A percentile compares a stretch with the other conserved stretches of the same genome.
These are phyloP conservation scores for Dromiciops gliroides DNA, from an alignment of 2,113 vertebrate genomes.

Conservation along the genomic window DNA sequence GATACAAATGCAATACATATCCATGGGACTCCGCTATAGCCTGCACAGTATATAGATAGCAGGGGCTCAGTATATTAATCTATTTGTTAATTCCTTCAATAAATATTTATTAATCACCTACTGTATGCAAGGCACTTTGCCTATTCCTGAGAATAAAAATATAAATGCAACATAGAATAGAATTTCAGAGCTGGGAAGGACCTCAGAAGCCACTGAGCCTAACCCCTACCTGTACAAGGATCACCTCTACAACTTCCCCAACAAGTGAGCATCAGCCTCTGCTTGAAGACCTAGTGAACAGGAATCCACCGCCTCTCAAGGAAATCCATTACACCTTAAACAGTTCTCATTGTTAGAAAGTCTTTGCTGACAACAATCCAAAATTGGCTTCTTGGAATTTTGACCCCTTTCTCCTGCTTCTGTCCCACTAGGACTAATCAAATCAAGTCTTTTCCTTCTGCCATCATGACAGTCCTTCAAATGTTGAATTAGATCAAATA, in stretches of 20 bases:
- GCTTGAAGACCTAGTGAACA: background rate
- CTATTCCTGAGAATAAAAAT: background rate
- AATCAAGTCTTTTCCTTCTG: background rate
- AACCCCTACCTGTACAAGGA: background rate
- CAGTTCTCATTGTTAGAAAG: background rate
- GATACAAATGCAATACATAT: background rate
- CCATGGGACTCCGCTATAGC: background rate
- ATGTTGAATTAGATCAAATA: background rate
- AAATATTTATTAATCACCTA: background rate
- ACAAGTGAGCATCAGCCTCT: background rate
- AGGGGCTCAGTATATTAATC: background rate
- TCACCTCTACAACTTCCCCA: background rate
- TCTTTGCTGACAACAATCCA: background rate
- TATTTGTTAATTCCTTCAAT: background rate
- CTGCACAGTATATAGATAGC: background rate
- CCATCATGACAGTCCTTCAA: background rate
- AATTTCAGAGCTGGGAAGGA: background rate
- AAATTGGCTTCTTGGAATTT: background rate
- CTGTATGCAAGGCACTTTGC: background rate
- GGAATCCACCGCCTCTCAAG: background rate
- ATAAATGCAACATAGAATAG: background rate
- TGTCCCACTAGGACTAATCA: background rate
- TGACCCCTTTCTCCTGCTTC: background rate
- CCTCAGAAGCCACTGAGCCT: background rate
- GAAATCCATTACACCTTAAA: background rate